Evolutionary conservation across 2,797 vertebrate genomes (phyloP).

Genomic region (Macroramphosus scolopax): DNA sequence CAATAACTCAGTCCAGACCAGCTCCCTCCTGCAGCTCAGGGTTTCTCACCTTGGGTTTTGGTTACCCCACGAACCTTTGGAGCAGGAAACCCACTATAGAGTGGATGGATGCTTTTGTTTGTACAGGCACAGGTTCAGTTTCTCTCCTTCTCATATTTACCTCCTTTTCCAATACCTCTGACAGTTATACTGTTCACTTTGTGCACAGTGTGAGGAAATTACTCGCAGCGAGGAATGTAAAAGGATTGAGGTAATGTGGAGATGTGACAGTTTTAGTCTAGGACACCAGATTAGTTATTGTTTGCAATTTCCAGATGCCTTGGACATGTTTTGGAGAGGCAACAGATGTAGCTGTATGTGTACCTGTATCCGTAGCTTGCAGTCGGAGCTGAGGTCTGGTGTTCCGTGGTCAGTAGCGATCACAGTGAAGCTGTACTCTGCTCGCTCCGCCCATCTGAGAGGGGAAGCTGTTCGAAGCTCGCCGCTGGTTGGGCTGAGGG

Average conservation of each 20-base stretch:
- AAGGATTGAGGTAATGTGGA: conserved; percentile 42
- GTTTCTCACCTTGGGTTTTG: conserved; percentile 59
- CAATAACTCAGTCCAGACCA: conserved; percentile 56
- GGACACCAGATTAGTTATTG: conserved; percentile 17
- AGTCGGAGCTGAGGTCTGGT: conserved; percentile 79
- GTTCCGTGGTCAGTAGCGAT: conserved; percentile 84
- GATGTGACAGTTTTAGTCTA: conserved; percentile 21
- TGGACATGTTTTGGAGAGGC: conserved; percentile 9
- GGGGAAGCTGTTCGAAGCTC: conserved; percentile 84
- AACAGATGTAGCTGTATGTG: not conserved
- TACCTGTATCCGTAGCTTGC: conserved; percentile 86
- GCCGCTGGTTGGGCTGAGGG: conserved; percentile 83
- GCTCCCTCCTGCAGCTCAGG: conserved; percentile 45
- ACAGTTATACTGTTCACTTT: conserved; percentile 51
- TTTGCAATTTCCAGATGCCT: not conserved
- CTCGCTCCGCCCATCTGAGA: conserved; percentile 79
- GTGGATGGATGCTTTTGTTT: conserved; percentile 65
- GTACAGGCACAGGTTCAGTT: conserved; percentile 59
- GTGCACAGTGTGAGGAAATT: conserved; percentile 48
- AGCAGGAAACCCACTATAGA: conserved; percentile 65
- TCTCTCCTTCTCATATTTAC: conserved; percentile 52
- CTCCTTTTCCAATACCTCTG: conserved; percentile 46
- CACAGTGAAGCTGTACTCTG: conserved; percentile 84
- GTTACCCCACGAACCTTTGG: conserved; percentile 60
- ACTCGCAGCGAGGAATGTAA: conserved; percentile 42